A percentile compares a stretch with the other conserved stretches of the same genome.
Evolutionary conservation across 2,888 invertebrate species (phyloP).

Genomic region (Apodemia hepburni): DNA sequence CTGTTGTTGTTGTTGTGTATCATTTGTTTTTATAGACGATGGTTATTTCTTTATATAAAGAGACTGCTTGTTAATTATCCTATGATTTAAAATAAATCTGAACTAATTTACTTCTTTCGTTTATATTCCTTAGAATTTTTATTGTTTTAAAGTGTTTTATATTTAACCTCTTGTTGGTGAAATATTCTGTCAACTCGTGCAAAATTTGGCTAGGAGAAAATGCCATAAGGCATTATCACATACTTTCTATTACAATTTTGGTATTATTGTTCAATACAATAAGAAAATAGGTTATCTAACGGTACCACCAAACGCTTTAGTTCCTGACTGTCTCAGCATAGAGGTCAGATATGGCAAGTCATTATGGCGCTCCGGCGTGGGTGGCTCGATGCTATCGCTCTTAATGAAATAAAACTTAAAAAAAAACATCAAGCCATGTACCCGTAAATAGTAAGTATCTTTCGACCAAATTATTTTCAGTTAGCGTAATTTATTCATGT

Average conservation of each 20-base stretch:
- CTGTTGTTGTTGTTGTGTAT: too few relatives aligned
- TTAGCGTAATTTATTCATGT: constrained; percentile 7
- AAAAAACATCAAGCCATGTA: constrained; percentile 53
- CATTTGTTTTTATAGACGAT: too few relatives aligned
- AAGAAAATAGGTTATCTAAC: constrained; percentile 28
- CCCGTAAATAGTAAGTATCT: constrained; percentile 35
- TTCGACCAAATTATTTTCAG: constrained; percentile 16
- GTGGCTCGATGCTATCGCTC: constrained; percentile 69
- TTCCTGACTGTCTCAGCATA: constrained; percentile 41
- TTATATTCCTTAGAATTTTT: too few relatives aligned
- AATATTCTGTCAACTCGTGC: too few relatives aligned
- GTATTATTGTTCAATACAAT: constrained; percentile 1
- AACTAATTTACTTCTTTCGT: too few relatives aligned
- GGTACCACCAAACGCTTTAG: constrained; percentile 39
- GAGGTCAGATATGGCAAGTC: constrained; percentile 70
- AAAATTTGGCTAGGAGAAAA: not conserved
- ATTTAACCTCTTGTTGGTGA: too few relatives aligned
- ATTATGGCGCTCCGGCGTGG: constrained; percentile 64
- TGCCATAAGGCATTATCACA: not conserved
- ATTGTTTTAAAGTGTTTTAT: too few relatives aligned
- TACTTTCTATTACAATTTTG: not conserved
- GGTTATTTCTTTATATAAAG: too few relatives aligned
- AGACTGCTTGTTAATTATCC: too few relatives aligned
- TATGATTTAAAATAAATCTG: too few relatives aligned
- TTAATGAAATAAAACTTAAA: constrained; percentile 76